These are phyloP conservation scores for Brachyalestes nurse DNA, from an alignment of 2,797 vertebrate genomes.

Conservation along the genomic window DNA sequence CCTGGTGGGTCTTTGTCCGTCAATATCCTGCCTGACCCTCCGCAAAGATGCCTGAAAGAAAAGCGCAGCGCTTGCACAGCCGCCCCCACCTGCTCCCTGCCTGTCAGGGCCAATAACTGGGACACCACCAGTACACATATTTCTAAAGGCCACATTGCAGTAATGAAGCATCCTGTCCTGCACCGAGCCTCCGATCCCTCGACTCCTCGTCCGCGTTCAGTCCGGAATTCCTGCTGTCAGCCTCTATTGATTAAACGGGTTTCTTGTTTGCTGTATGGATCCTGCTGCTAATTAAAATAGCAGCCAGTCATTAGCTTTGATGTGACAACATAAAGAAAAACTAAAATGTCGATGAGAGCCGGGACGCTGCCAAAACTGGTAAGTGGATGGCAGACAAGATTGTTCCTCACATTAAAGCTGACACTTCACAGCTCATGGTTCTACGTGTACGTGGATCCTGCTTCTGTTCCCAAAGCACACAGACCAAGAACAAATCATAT, in stretches of 20 bases:
- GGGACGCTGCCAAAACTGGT: slow-evolving; percentile 42
- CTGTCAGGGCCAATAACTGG: neutral
- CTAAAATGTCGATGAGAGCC: slow-evolving; percentile 74
- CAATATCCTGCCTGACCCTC: slow-evolving; percentile 56
- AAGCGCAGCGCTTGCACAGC: slow-evolving; percentile 22
- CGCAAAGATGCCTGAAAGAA: slow-evolving; percentile 17
- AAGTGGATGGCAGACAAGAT: slow-evolving; percentile 39
- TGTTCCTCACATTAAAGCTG: slow-evolving; percentile 1
- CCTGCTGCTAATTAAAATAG: slow-evolving; percentile 81
- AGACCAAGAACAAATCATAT: too few species aligned
- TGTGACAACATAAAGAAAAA: slow-evolving; percentile 71
- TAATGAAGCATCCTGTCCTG: slow-evolving; percentile 40
- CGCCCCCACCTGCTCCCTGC: slow-evolving; percentile 34
- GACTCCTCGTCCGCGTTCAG: slow-evolving; percentile 64
- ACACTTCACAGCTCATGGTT: too few species aligned
- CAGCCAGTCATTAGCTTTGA: slow-evolving; percentile 75
- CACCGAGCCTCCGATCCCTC: neutral
- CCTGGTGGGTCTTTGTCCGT: slow-evolving; percentile 42
- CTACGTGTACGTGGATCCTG: too few species aligned
- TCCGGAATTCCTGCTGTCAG: slow-evolving; percentile 78
- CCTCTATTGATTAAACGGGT: slow-evolving; percentile 77
- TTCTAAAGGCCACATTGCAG: slow-evolving; percentile 26
- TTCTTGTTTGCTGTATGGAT: slow-evolving; percentile 83
- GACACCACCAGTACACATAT: slow-evolving; percentile 4
- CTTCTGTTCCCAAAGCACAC: too few species aligned